Base-by-base conservation (phyloP, 1,140 invertebrate species). In the Zophobas atratus region DNA sequence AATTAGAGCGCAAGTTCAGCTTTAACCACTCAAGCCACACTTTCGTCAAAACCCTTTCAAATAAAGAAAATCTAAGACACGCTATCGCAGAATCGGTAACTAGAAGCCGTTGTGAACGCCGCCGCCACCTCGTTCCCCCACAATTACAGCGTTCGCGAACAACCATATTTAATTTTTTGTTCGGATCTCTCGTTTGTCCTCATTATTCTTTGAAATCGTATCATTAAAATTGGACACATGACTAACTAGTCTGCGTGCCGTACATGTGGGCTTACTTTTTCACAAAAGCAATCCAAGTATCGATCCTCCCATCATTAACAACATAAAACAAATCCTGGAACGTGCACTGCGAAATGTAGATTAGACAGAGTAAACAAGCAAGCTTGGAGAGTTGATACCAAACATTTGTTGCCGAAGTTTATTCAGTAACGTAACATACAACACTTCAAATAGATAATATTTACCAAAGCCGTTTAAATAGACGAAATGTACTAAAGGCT, bases 181-280 rank as follows among this genome's bases (percentile, higher is more conserved):
- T 20, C 20, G 20, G 20, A 46, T 46, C 6, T 46, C n/a, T 2
- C 49, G 6, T 67, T 63, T 67, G 34, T 57, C n/a, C 6, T 41
- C 8, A 33, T 32, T 32, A 67, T 43, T 67, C 39, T 60, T n/a
- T 1, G 36, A 67, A 67, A 67, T 20, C 8, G 60, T 41, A 67
- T 67, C 60, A 46, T 67, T 67, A 67, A 67, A 67, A 67, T 67
- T 67, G 60, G 39, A 67, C 60, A 67, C 60, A 67, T 67, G 60
- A 67, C 60, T 67, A 67, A 39, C 43, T 67, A 20, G n/a, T 8
- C 56, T 3, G 60, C 49, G n/a, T 51, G 2, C 20, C 49, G 4
- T 51, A 43, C 39, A 67, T 67, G n/a, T 20, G 6, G 57, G 6
- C 36, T 39, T 41, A 63, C 8, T 63, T 67, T 67, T 67, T 67